Conservation (phyloP, 1,140 invertebrate genomes). For the Meloidogyne hapla region DNA sequence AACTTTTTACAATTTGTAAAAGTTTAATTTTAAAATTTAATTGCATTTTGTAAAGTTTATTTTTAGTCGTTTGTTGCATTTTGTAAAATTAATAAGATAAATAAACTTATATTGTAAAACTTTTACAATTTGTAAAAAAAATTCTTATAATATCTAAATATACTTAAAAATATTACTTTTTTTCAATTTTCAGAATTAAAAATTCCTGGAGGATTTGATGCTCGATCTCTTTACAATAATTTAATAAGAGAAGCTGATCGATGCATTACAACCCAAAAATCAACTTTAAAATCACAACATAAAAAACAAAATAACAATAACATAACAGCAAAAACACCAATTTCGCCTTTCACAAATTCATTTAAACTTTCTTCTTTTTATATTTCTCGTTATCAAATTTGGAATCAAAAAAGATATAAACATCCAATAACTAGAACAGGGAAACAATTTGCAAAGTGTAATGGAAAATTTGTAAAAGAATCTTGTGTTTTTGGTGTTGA, state of each 20-base stretch:
- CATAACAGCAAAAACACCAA: neutral
- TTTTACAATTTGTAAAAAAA: too few relatives aligned
- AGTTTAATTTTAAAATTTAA: too few relatives aligned
- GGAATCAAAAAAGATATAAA: conserved; percentile 16
- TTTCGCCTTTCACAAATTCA: neutral
- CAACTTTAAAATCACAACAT: neutral
- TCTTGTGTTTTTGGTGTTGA: conserved; percentile 58
- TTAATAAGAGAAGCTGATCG: conserved; percentile 1
- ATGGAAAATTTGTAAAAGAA: conserved; percentile 43
- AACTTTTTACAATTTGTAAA: too few relatives aligned
- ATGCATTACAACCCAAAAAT: neutral
- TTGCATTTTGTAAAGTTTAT: too few relatives aligned
- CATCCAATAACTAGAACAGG: conserved; percentile 3
- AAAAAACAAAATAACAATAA: neutral
- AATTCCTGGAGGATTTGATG: conserved; percentile 45
- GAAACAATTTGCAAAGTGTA: neutral
- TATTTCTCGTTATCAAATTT: conserved; percentile 46
- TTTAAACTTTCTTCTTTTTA: conserved; percentile 37
- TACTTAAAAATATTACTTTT: neutral
- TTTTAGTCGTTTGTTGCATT: too few relatives aligned
- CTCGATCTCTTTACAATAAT: conserved; percentile 37
- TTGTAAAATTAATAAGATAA: too few relatives aligned
- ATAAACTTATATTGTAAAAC: too few relatives aligned
- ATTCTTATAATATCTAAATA: too few relatives aligned
- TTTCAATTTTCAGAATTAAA: conserved; percentile 40